Evolutionary conservation across 2,888 invertebrate genomes (phyloP).

Genomic region (Xestia ashworthii): DNA sequence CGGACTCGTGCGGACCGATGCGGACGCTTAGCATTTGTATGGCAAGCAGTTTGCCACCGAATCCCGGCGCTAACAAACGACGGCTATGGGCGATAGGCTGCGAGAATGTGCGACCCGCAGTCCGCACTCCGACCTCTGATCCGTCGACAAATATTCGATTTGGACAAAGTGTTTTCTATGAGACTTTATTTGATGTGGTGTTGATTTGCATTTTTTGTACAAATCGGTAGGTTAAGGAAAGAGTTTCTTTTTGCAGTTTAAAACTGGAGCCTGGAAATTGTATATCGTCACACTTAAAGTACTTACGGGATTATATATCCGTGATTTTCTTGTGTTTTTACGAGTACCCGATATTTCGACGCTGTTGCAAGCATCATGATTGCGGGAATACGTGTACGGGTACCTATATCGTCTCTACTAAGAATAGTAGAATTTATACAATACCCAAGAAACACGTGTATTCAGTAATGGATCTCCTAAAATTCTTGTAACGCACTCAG

Average conservation of each 20-base stretch:
- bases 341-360: too few species aligned
- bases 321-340: too few species aligned
- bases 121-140: conserved; percentile 57
- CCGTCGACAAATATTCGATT: conserved; percentile 66
- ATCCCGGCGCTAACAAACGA: conserved; percentile 68
- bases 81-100: conserved; percentile 64
- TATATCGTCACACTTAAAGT: too few species aligned
- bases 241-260: conserved; percentile 3
- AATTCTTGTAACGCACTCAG: neutral
- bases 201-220: conserved; percentile 62
- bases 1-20: conserved; percentile 52
- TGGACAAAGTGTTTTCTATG: conserved; percentile 67
- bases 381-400: too few species aligned
- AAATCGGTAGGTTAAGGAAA: conserved; percentile 31
- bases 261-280: neutral
- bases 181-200: conserved; percentile 64
- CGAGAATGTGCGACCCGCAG: conserved; percentile 64
- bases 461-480: neutral
- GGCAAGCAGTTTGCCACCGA: conserved; percentile 69
- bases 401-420: neutral
- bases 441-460: neutral
- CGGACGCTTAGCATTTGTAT: conserved; percentile 75
- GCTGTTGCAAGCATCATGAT: too few species aligned
- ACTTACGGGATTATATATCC: too few species aligned
- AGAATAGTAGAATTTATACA: neutral